Percentiles rank a stretch among this genome's conserved stretches.
Evolutionary conservation across 2,113 vertebrate genomes (phyloP).

Genomic region (Bagarius yarrelli): DNA sequence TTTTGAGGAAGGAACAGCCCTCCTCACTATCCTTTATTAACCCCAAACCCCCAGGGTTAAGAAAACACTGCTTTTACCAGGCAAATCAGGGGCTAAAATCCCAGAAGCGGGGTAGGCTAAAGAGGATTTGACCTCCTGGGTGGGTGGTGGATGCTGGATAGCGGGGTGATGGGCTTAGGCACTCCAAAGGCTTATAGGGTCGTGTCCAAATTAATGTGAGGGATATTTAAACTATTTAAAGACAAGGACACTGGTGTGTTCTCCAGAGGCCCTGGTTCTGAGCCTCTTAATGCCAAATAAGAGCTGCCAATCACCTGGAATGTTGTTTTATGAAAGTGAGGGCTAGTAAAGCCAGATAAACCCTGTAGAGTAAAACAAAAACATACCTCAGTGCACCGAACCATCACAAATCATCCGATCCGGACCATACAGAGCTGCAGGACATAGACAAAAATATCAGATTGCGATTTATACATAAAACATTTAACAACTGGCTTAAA

Average conservation of each 20-base stretch:
- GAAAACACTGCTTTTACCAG: conserved; percentile 81
- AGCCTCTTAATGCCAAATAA: conserved; percentile 37
- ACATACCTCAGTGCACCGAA: conserved; percentile 40
- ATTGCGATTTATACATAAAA: neutral
- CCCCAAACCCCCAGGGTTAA: conserved; percentile 79
- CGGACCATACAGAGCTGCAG: neutral
- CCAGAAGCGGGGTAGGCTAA: conserved; percentile 69
- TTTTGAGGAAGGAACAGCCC: neutral
- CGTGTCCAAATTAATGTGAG: conserved; percentile 81
- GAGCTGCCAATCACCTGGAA: conserved; percentile 43
- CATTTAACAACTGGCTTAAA: neutral
- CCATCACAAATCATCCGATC: conserved; percentile 39
- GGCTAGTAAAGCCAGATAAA: conserved; percentile 32
- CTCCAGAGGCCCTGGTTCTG: conserved; percentile 18
- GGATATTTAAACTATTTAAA: conserved; percentile 75
- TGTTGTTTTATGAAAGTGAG: conserved; percentile 39
- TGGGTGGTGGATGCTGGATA: neutral
- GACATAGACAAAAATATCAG: conserved; percentile 5
- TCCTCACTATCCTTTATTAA: conserved; percentile 68
- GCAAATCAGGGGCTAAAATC: conserved; percentile 43
- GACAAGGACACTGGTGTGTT: conserved; percentile 62
- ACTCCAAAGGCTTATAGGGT: conserved; percentile 70
- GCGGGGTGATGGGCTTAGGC: conserved; percentile 57
- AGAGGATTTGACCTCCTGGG: conserved; percentile 79
- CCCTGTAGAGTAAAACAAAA: conserved; percentile 39